phyloP scores from a whole-genome alignment of 2,888 invertebrate genomes.

The Bombylius major region DNA sequence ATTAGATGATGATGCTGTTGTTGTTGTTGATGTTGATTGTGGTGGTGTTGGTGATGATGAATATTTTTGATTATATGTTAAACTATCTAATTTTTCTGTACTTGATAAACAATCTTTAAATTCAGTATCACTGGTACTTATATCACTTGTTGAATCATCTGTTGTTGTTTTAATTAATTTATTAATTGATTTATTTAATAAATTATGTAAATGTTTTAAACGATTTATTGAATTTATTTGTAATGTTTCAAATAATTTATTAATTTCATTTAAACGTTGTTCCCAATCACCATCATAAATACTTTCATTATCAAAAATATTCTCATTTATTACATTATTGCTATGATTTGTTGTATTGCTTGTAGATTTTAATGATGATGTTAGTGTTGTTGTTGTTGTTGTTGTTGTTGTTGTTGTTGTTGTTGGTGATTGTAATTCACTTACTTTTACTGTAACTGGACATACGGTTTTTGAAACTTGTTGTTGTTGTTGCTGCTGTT shows the following conservation, averaged over 20 bases:
- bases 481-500: background rate
- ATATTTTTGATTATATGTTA: background rate
- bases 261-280: conserved; percentile 31
- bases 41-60: too few species aligned
- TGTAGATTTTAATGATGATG: background rate
- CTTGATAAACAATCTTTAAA: conserved; percentile 21
- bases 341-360: background rate
- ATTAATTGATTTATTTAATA: conserved; percentile 22
- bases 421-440: background rate
- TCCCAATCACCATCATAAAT: conserved; percentile 35
- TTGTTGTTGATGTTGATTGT: background rate
- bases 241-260: conserved; percentile 36
- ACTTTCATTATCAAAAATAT: conserved; percentile 33
- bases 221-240: conserved; percentile 38
- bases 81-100: conserved; percentile 20
- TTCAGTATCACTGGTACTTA: conserved; percentile 25
- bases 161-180: background rate
- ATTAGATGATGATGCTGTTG: conserved; percentile 13
- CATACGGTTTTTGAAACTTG: conserved; percentile 8
- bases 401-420: background rate
- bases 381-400: background rate
- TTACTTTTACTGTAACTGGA: conserved; percentile 22
- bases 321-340: conserved; percentile 17
- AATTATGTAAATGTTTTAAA: conserved; percentile 34
- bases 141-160: conserved; percentile 22